Evolutionary conservation across 2,797 vertebrate species (phyloP).

Genomic region (Oceanodroma leucorhoa): DNA sequence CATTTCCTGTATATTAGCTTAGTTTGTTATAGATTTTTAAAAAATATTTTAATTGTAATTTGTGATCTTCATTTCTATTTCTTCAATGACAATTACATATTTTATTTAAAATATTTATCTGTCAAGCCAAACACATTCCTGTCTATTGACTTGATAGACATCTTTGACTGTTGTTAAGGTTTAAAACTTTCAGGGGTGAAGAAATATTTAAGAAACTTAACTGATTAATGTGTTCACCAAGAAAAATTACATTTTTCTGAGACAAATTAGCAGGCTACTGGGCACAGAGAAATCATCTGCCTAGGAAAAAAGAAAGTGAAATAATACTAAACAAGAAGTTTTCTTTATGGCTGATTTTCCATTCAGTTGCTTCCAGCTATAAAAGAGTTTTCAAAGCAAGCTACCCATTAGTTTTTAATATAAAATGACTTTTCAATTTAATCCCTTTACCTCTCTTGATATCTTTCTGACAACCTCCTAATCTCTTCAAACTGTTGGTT

Average conservation of each 20-base stretch:
- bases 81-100: not conserved
- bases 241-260: constrained; percentile 17
- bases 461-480: constrained; percentile 67
- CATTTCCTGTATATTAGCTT: not conserved
- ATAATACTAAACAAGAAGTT: constrained; percentile 1
- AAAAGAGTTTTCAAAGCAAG: constrained; percentile 40
- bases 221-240: constrained; percentile 22
- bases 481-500: constrained; percentile 67
- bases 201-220: constrained; percentile 44
- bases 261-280: constrained; percentile 10
- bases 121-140: constrained; percentile 6
- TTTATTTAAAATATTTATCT: constrained; percentile 36
- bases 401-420: constrained; percentile 52
- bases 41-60: not conserved
- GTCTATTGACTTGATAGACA: not conserved
- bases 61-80: not conserved
- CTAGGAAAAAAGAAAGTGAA: not conserved
- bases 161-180: constrained; percentile 31
- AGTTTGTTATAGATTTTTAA: not conserved
- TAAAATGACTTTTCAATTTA: constrained; percentile 64
- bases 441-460: constrained; percentile 63
- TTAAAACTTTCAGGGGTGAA: constrained; percentile 24
- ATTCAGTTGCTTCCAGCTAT: not conserved
- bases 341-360: constrained; percentile 13
- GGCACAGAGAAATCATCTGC: constrained; percentile 1